These are phyloP conservation scores for Origma solitaria DNA, from an alignment of 2,113 vertebrate genomes.

Conservation along the genomic window DNA sequence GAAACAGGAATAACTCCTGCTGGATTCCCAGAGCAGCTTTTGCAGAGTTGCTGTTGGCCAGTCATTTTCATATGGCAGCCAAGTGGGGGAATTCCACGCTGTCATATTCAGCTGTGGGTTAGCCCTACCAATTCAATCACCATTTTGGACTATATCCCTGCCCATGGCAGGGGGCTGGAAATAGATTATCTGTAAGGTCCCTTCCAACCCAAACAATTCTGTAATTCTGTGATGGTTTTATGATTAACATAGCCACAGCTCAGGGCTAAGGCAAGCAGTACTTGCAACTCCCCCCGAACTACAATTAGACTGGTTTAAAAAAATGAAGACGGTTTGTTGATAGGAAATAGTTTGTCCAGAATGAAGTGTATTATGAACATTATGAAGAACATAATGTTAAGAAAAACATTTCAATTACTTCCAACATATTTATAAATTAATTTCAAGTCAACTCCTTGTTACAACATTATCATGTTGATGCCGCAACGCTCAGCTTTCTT, in stretches of 20 bases:
- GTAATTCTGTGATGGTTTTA: neutral
- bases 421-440: neutral
- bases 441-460: neutral
- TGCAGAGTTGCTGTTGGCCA: neutral
- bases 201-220: neutral
- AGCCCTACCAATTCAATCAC: neutral
- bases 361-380: too few relatives aligned
- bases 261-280: neutral
- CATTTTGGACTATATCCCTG: neutral
- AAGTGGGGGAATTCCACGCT: fast-evolving
- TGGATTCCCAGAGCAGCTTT: neutral
- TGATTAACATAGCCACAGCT: neutral
- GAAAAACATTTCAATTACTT: neutral
- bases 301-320: fast-evolving
- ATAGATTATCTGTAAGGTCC: neutral
- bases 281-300: neutral
- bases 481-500: neutral
- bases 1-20: neutral
- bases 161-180: neutral
- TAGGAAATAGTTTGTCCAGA: neutral
- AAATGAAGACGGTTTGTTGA: neutral
- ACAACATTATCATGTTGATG: neutral
- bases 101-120: fast-evolving
- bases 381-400: too few relatives aligned
- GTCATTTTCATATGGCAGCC: fast-evolving